Conservation (phyloP, 2,113 vertebrate genomes). For the Eubucco bourcierii region DNA sequence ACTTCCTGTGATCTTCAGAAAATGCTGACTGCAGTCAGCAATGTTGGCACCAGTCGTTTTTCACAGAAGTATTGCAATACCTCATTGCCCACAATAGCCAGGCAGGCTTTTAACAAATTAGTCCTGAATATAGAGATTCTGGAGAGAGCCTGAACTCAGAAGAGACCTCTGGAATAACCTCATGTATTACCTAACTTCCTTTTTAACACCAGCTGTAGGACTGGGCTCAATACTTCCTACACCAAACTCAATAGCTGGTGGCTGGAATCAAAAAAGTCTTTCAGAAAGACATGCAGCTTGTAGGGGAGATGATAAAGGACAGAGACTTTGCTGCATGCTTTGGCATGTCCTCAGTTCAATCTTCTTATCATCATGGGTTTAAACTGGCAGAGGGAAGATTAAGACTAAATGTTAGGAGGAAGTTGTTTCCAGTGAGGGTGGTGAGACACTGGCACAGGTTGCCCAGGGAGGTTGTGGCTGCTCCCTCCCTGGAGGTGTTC, state of each 20-base stretch:
- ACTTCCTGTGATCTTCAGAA: conserved; percentile 56
- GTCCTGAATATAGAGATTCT: conserved; percentile 30
- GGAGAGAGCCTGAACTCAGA: conserved; percentile 43
- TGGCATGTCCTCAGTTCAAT: background rate
- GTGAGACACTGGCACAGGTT: too few species aligned
- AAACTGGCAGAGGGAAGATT: too few species aligned
- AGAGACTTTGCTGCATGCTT: conserved; percentile 24
- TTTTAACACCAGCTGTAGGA: background rate
- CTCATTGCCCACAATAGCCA: background rate
- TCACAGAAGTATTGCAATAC: conserved; percentile 49
- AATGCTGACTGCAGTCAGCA: conserved; percentile 56
- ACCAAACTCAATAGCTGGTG: background rate
- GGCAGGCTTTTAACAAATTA: conserved; percentile 61
- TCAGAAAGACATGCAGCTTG: background rate
- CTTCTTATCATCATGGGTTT: accelerated
- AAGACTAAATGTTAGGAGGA: too few species aligned
- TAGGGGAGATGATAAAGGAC: background rate
- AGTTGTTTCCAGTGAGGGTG: too few species aligned
- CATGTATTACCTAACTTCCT: conserved; percentile 43
- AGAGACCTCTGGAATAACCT: conserved; percentile 10
- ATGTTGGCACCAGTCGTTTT: conserved; percentile 45
- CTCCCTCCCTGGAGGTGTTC: too few species aligned
- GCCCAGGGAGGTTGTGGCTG: too few species aligned
- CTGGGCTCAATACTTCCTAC: background rate
- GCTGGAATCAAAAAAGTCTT: conserved; percentile 22